phyloP scores from a whole-genome alignment of 92 coral and sea anemone species.

The Zoanthus sociatus region DNA sequence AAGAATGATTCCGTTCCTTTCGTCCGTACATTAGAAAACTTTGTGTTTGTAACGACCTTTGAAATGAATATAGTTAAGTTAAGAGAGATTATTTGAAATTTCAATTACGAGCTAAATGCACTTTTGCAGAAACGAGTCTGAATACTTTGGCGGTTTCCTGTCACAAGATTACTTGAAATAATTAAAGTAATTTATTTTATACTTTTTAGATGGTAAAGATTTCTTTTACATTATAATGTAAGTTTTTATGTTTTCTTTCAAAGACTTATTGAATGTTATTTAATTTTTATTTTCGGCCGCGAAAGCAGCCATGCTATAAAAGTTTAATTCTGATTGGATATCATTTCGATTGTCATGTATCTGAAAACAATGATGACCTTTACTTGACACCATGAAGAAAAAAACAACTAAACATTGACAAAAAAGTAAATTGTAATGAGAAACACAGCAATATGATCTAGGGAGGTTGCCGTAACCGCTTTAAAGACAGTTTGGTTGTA shows the following conservation, averaged over 20 bases:
- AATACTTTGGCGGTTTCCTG: neutral
- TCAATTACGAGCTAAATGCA: neutral
- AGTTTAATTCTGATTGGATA: neutral
- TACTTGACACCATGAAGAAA: neutral
- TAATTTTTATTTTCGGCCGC: neutral
- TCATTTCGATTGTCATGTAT: neutral
- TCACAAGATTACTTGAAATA: neutral
- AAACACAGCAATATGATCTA: neutral
- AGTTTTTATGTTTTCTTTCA: neutral
- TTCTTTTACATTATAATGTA: neutral
- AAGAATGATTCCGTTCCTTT: too few species aligned
- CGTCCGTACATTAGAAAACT: too few species aligned
- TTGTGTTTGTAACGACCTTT: too few species aligned
- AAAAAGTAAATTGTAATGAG: neutral
- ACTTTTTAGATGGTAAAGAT: neutral
- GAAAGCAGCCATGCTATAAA: neutral
- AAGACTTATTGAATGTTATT: neutral
- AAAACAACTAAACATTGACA: conserved; percentile 6
- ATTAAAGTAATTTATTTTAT: neutral
- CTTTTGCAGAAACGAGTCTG: neutral
- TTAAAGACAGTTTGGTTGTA: neutral
- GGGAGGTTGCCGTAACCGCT: neutral
- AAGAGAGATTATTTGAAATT: too few species aligned
- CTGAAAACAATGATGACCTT: neutral
- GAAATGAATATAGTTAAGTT: too few species aligned